Percentiles rank a stretch among this genome's conserved stretches.
phyloP scores from a whole-genome alignment of 2,113 vertebrate genomes.

The Sitta europaea region DNA sequence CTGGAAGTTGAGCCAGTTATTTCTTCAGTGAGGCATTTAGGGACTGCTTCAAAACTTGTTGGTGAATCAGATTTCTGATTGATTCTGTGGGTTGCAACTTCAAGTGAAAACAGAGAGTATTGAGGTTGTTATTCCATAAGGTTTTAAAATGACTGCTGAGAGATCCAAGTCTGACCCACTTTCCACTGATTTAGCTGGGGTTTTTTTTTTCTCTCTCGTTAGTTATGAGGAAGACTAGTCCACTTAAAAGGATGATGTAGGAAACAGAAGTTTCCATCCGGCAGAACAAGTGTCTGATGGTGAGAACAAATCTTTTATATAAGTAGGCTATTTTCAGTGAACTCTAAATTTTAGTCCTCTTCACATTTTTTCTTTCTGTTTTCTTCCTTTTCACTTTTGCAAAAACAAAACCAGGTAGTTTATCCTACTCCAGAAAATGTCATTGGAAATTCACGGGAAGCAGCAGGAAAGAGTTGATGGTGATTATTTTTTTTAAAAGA shows the following conservation, averaged over 20 bases:
- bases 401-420: not conserved
- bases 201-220: not conserved
- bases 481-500: not conserved
- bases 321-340: not conserved
- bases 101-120: not conserved
- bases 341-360: not conserved
- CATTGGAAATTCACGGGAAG: not conserved
- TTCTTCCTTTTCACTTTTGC: not conserved
- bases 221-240: not conserved
- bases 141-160: not conserved
- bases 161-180: not conserved
- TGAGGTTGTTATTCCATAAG: not conserved
- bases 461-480: not conserved
- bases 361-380: not conserved
- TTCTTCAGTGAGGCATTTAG: not conserved
- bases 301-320: not conserved
- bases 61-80: not conserved
- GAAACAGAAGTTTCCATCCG: not conserved
- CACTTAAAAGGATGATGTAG: not conserved
- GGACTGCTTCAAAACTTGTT: not conserved
- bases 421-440: not conserved
- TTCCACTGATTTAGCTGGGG: not conserved
- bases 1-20: not conserved
- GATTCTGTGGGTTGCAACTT: not conserved
- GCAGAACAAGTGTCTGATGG: not conserved